These are phyloP conservation scores for Oceanodroma leucorhoa DNA, from an alignment of 2,797 vertebrate genomes.

Conservation along the genomic window DNA sequence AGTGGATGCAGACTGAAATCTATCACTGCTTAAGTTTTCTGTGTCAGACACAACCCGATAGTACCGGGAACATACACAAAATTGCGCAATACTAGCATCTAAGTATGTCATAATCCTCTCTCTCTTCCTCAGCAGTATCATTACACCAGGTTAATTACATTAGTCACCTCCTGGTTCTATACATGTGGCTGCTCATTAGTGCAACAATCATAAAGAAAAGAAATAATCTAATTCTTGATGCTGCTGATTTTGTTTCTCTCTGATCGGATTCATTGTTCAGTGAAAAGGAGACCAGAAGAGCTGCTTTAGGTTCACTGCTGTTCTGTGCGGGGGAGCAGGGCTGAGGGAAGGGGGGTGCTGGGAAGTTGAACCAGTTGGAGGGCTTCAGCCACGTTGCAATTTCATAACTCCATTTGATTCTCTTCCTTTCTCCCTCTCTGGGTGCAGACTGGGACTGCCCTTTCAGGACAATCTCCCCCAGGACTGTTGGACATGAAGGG, in stretches of 20 bases:
- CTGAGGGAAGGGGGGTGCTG: not conserved
- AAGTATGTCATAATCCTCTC: conserved; percentile 42
- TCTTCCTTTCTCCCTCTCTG: not conserved
- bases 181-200: conserved; percentile 58
- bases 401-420: not conserved
- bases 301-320: not conserved
- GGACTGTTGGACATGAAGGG: not conserved
- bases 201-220: conserved; percentile 42
- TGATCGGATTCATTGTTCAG: conserved; percentile 41
- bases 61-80: not conserved
- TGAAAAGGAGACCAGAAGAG: conserved; percentile 20
- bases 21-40: conserved; percentile 43
- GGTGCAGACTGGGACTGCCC: not conserved
- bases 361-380: not conserved
- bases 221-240: conserved; percentile 28
- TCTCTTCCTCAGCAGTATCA: conserved; percentile 27
- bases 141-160: conserved; percentile 64
- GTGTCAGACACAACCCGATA: conserved; percentile 40
- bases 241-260: conserved; percentile 43
- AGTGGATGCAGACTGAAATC: conserved; percentile 27
- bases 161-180: conserved; percentile 48
- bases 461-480: not conserved
- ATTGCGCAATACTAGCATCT: conserved; percentile 38
- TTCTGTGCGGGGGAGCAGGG: not conserved
- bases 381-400: not conserved